A percentile compares a stretch with the other conserved stretches of the same genome.
phyloP scores from a whole-genome alignment of 2,888 invertebrate genomes.

The Phragmatobia fuliginosa region DNA sequence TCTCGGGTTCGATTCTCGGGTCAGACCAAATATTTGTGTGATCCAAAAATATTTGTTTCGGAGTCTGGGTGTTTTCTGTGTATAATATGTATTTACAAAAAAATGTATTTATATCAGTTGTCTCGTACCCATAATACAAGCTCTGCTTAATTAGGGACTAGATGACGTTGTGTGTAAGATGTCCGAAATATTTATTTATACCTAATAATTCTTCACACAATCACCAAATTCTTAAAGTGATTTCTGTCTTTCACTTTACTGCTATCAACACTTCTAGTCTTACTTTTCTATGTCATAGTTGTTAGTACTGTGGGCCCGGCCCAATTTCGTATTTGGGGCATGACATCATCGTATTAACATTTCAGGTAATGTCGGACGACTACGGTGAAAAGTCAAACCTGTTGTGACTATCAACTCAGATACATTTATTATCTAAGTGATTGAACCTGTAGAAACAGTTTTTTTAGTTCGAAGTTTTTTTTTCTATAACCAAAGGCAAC shows the following conservation, averaged over 20 bases:
- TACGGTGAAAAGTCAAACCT: constrained; percentile 10
- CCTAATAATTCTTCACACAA: not conserved
- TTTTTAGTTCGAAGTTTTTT: not conserved
- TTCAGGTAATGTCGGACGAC: constrained; percentile 49
- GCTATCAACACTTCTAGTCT: constrained; percentile 3
- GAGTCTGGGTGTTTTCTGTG: no score
- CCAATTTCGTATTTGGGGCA: constrained; percentile 58
- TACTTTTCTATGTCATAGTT: constrained; percentile 36
- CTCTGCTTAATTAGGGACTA: no score
- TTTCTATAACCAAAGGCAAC: no score
- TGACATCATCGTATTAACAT: constrained; percentile 60
- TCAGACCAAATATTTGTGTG: no score
- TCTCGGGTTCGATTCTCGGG: no score
- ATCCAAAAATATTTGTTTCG: no score
- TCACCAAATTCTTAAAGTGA: not conserved
- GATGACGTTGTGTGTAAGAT: no score
- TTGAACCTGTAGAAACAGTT: not conserved
- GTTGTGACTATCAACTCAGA: not conserved
- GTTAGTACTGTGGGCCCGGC: constrained; percentile 58
- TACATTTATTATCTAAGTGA: not conserved
- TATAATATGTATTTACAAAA: no score
- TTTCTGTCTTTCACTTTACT: not conserved
- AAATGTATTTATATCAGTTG: no score
- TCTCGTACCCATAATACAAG: no score
- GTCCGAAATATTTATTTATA: no score